Base-by-base conservation (phyloP, 2,888 invertebrate species). In the Scrobipalpa costella region DNA sequence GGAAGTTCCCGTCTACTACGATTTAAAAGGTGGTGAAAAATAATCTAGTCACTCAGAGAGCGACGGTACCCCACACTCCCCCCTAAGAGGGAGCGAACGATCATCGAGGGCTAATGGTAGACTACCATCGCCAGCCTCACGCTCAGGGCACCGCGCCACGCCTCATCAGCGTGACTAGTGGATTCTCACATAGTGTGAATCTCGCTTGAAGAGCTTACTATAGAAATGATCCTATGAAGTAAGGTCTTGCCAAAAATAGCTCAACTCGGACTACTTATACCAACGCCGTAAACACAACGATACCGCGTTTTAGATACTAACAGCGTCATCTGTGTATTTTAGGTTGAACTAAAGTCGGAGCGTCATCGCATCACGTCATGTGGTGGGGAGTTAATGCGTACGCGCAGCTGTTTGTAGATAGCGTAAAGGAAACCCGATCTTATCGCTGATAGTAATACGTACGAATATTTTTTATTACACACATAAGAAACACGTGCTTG, bases 91-190 rank as follows among this genome's bases (percentile, higher is more conserved):
- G 62, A 66, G 69, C 67, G 73, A 73, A 74, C 73, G 73, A 75
- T 75, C 73, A 75, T 73, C 74, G 73, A 74, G 65, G 71, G 70
- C 74, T 74, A 66, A 38, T 40, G 68, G 58, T 67, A 36, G 15
- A 62, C 57, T 13, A 64, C 67, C 70, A 62, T 47, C 66, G 73
- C 70, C 72, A 62, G 59, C 63, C 71, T 72, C 72, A 71, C 71
- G 71, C 60, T 60, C 60, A 60, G 60, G 72, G 66, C 67, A 60
- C 69, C 71, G 73, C 73, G 72, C 74, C 73, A 74, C 74, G 44
- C 66, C 71, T 74, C 74, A 34, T 75, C 73, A 69, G 62, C 74
- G 69, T 65, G 74, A 64, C 69, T 69, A 64, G 66, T 63, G 62
- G 11, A 63, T 57, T 68, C 74, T 70, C 71, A 72, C 69, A 63